Evolutionary conservation across 2,113 vertebrate genomes (phyloP).

Genomic region (Bubo scandiacus): DNA sequence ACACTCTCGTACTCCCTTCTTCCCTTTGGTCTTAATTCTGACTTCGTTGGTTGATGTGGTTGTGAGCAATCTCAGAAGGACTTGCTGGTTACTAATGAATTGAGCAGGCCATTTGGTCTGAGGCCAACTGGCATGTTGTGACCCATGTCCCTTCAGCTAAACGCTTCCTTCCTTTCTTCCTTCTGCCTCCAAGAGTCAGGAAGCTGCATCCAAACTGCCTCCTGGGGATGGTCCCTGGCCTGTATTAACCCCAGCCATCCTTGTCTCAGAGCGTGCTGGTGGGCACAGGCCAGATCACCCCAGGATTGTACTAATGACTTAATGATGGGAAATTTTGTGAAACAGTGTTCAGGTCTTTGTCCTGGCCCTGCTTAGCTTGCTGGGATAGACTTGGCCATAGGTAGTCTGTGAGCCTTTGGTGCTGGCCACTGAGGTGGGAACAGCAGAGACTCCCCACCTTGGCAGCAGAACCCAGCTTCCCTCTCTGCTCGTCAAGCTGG

Average conservation of each 20-base stretch:
- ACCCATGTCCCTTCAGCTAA: not conserved
- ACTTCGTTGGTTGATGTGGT: not conserved
- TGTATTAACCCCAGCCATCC: not conserved
- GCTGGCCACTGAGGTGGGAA: not conserved
- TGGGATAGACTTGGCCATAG: fast-evolving
- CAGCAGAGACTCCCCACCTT: not conserved
- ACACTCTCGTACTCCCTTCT: not conserved
- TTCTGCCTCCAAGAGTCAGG: not conserved
- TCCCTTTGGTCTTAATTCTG: not conserved
- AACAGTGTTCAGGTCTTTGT: not conserved
- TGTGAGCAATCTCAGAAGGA: not conserved
- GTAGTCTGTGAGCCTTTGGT: not conserved
- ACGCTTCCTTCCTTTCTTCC: not conserved
- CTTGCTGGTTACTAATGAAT: not conserved
- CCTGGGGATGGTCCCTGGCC: not conserved
- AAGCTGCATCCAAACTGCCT: not conserved
- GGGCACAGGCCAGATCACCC: not conserved
- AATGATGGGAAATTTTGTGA: not conserved
- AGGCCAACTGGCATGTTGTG: not conserved
- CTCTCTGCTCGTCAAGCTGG: not conserved
- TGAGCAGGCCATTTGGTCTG: not conserved
- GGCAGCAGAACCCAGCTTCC: not conserved
- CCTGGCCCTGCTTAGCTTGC: not conserved
- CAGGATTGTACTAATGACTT: not conserved
- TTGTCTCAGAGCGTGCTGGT: not conserved